These are phyloP conservation scores for Lepetodrilus schrolli DNA, from an alignment of 2,888 invertebrate genomes.

Conservation along the genomic window DNA sequence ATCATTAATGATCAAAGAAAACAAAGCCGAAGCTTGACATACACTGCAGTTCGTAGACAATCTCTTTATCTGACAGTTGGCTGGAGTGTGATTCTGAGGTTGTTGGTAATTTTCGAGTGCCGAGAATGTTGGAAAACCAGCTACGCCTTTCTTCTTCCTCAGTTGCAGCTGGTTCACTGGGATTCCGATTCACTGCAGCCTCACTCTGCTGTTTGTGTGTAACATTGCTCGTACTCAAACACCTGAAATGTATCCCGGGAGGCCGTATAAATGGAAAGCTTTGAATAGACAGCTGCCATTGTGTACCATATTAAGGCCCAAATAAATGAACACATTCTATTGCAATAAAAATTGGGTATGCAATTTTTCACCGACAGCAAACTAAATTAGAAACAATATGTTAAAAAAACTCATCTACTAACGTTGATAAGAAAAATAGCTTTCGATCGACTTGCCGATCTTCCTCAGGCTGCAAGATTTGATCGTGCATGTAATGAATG, in stretches of 20 bases:
- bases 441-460: no score
- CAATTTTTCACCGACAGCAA: no score
- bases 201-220: not conserved
- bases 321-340: not conserved
- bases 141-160: conserved; percentile 78
- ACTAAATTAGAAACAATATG: no score
- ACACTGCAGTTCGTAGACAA: conserved; percentile 93
- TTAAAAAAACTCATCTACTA: no score
- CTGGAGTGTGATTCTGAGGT: conserved; percentile 97
- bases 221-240: conserved; percentile 11
- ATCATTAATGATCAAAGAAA: not conserved
- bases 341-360: not conserved
- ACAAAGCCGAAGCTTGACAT: conserved; percentile 43
- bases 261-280: not conserved
- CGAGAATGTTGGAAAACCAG: conserved; percentile 89
- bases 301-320: not conserved
- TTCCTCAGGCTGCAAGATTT: no score
- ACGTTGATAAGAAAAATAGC: no score
- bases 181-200: not conserved
- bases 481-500: no score
- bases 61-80: conserved; percentile 96
- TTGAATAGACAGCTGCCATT: not conserved
- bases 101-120: conserved; percentile 91
- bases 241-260: conserved; percentile 17
- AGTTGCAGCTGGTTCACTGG: not conserved